phyloP scores from a whole-genome alignment of 2,113 vertebrate genomes.

The Columba livia region DNA sequence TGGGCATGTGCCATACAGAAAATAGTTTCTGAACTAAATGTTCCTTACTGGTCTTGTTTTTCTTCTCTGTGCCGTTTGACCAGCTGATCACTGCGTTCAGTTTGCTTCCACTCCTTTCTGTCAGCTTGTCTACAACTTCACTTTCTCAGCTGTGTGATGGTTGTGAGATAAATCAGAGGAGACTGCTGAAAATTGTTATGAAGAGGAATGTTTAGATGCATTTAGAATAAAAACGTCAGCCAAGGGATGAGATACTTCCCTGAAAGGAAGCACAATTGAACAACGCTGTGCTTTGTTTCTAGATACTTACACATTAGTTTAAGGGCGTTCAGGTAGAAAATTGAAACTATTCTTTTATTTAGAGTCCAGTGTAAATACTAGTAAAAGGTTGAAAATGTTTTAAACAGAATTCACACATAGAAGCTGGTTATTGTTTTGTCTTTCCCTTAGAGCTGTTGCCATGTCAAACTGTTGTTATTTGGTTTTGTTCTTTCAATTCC shows the following conservation, averaged over 20 bases:
- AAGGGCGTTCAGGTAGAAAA: not conserved
- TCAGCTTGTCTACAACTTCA: not conserved
- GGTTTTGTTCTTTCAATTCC: not conserved
- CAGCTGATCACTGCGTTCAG: not conserved
- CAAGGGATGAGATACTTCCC: not conserved
- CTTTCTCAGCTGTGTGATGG: not conserved
- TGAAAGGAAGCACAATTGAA: not conserved
- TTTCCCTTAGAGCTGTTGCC: not conserved
- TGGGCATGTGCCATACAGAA: not conserved
- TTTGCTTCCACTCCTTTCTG: not conserved
- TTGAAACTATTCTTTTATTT: not conserved
- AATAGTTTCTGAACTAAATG: not conserved
- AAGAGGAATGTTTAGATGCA: not conserved
- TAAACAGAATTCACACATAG: not conserved
- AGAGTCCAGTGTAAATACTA: not conserved
- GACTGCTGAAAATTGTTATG: not conserved
- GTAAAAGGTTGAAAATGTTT: not conserved
- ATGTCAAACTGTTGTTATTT: not conserved
- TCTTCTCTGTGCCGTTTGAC: not conserved
- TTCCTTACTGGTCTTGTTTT: not conserved
- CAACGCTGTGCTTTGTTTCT: not conserved
- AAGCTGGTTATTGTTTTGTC: not conserved
- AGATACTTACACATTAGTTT: not conserved
- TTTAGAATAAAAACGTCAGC: not conserved
- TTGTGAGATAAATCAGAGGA: not conserved